Evolutionary conservation across 2,113 vertebrate species (phyloP).

Genomic region (Tor tambroides): DNA sequence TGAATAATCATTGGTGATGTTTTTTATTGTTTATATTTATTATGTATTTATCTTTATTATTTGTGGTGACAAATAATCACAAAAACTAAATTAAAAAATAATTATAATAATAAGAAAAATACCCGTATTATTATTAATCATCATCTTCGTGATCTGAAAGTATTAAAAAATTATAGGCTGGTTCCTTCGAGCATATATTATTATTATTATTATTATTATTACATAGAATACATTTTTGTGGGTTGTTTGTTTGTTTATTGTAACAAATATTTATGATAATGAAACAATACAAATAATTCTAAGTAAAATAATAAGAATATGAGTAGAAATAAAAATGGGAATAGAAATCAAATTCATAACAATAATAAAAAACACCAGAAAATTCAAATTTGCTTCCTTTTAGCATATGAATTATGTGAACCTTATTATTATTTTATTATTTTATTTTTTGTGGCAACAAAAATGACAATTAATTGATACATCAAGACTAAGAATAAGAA

Average conservation of each 20-base stretch:
- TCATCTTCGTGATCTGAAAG: no score
- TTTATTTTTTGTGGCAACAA: accelerated
- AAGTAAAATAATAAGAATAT: background rate
- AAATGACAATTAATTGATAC: background rate
- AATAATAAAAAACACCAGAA: background rate
- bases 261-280: background rate
- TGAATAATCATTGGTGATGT: no score
- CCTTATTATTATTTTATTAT: background rate
- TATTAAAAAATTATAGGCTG: background rate
- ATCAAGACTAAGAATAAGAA: background rate
- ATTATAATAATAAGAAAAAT: background rate
- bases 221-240: no score
- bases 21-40: background rate
- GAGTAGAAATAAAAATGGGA: no score
- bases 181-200: background rate
- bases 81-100: background rate
- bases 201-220: no score
- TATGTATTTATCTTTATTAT: background rate
- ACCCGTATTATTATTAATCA: background rate
- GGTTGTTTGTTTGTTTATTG: no score
- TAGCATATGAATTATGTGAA: background rate
- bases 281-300: background rate
- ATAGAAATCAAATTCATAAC: background rate
- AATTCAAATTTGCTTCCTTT: background rate
- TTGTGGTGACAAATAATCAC: background rate